These are phyloP conservation scores for Poeciliopsis infans DNA, from an alignment of 2,797 vertebrate genomes.

Conservation along the genomic window DNA sequence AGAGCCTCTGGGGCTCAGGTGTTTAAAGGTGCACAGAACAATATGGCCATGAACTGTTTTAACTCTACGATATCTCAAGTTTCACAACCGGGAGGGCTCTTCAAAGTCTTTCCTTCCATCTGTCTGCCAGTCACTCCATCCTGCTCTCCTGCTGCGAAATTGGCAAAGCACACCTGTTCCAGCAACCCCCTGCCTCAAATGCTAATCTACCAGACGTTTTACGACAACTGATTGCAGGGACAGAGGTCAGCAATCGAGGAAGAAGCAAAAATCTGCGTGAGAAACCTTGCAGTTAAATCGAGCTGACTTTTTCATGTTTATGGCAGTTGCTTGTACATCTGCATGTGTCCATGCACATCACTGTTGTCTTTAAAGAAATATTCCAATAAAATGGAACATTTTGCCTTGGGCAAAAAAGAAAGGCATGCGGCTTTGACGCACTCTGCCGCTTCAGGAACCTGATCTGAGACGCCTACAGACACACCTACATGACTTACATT, in stretches of 20 bases:
- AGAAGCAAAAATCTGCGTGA: slow-evolving; percentile 37
- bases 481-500: slow-evolving; percentile 28
- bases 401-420: slow-evolving; percentile 8
- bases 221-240: slow-evolving; percentile 60
- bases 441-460: slow-evolving; percentile 23
- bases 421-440: neutral
- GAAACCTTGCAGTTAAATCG: slow-evolving; percentile 42
- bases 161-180: slow-evolving; percentile 67
- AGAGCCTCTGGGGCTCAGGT: slow-evolving; percentile 60
- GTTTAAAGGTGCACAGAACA: slow-evolving; percentile 64
- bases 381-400: slow-evolving; percentile 25
- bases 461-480: neutral
- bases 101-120: slow-evolving; percentile 34
- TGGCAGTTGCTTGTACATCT: slow-evolving; percentile 12
- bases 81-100: slow-evolving; percentile 62
- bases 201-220: slow-evolving; percentile 57
- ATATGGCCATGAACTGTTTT: slow-evolving; percentile 64
- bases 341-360: slow-evolving; percentile 1
- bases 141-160: slow-evolving; percentile 49
- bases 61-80: slow-evolving; percentile 54
- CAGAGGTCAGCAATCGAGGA: slow-evolving; percentile 66
- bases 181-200: slow-evolving; percentile 51
- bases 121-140: slow-evolving; percentile 47
- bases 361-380: slow-evolving; percentile 31
- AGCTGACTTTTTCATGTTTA: slow-evolving; percentile 7